Evolutionary conservation across 2,113 vertebrate genomes (phyloP).

Genomic region (Mormyrus iriodes): DNA sequence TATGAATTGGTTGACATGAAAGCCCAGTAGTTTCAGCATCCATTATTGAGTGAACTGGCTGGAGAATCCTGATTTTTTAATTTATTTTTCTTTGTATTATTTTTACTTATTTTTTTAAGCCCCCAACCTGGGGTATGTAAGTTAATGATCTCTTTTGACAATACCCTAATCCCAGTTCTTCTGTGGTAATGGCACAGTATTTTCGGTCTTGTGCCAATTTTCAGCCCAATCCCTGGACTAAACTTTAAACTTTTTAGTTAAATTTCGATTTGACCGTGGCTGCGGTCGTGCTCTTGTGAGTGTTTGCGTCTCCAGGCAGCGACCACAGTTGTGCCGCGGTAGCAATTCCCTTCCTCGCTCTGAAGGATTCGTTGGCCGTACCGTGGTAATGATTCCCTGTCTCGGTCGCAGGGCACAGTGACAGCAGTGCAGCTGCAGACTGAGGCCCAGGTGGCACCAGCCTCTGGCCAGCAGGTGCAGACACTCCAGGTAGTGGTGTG

Average conservation of each 20-base stretch:
- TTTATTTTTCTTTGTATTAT: not conserved
- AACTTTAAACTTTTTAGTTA: no score
- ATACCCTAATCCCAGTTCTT: not conserved
- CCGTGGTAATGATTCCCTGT: slow-evolving; percentile 61
- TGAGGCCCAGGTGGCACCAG: slow-evolving; percentile 90
- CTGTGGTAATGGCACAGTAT: not conserved
- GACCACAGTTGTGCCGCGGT: not conserved
- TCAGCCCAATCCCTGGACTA: not conserved
- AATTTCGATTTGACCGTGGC: not conserved
- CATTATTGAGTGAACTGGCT: not conserved
- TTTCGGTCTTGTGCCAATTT: not conserved
- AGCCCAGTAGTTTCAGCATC: not conserved
- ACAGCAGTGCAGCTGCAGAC: slow-evolving; percentile 99
- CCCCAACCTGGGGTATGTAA: not conserved
- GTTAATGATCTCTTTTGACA: not conserved
- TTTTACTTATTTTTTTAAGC: not conserved
- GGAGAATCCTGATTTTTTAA: not conserved
- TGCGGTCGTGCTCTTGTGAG: not conserved
- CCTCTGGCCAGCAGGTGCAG: slow-evolving; percentile 99
- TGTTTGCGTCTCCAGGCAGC: not conserved
- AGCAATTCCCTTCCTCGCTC: not conserved
- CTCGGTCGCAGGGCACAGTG: slow-evolving; percentile 95
- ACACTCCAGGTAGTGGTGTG: slow-evolving; percentile 99
- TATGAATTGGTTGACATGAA: not conserved
- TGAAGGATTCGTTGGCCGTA: not conserved